Percentiles rank a stretch among this genome's conserved stretches.
phyloP scores from a whole-genome alignment of 2,888 invertebrate species.

The Gnatocerus cornutus region DNA sequence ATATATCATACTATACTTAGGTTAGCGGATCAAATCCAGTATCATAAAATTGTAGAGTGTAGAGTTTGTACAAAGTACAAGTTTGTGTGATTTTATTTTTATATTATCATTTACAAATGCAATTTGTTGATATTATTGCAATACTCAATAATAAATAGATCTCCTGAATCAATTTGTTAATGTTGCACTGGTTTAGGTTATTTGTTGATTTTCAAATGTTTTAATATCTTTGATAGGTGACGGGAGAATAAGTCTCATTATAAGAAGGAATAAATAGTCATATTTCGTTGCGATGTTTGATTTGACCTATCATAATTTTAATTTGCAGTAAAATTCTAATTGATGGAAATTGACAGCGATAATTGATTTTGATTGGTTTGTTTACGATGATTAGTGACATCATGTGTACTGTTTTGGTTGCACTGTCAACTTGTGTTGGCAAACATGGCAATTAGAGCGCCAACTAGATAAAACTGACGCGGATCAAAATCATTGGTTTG shows the following conservation, averaged over 20 bases:
- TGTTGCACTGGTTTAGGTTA: constrained; percentile 29
- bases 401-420: too few species aligned
- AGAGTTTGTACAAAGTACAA: constrained; percentile 31
- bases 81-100: constrained; percentile 42
- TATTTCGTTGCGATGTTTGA: neutral
- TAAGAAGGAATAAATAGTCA: neutral
- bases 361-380: neutral
- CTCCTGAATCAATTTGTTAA: constrained; percentile 22
- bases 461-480: too few species aligned
- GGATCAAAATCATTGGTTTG: too few species aligned
- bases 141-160: constrained; percentile 23
- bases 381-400: neutral
- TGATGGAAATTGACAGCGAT: neutral
- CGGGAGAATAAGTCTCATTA: neutral
- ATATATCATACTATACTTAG: constrained; percentile 8
- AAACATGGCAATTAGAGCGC: too few species aligned
- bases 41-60: constrained; percentile 19
- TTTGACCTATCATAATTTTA: neutral
- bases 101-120: constrained; percentile 25
- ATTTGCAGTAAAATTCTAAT: neutral
- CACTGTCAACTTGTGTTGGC: too few species aligned
- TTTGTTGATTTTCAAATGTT: constrained; percentile 9
- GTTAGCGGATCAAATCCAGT: constrained; percentile 9
- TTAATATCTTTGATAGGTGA: constrained; percentile 1
- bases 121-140: constrained; percentile 26